Base-by-base conservation (phyloP, 1,140 invertebrate genomes). In the Lasioglossum baleicum region DNA sequence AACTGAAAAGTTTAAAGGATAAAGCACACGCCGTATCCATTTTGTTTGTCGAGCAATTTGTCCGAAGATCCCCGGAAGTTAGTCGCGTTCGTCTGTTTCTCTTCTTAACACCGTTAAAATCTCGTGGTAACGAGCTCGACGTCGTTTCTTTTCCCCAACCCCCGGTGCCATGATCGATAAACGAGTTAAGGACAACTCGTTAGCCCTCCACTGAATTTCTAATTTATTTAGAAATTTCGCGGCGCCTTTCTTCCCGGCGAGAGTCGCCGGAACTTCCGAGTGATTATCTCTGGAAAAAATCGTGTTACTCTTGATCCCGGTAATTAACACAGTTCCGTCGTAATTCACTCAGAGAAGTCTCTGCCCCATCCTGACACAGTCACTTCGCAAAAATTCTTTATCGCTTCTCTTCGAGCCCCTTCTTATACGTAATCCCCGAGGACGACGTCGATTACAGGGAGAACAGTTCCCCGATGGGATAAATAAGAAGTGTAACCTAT, bases 301-400 rank as follows among this genome's bases (percentile, higher is more conserved):
- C 65, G 22, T 31, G 35, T 76, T 68, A 68, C 42, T 3, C 11
- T 53, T n/a, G 61, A 56, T 40, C 35, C n/a, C 48, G 48, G 65
- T 20, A 76, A 76, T 76, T 76, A 76, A 48, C 75, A 71, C 75
- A n/a, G 58, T 71, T 78, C 71, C 22, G 0, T 17, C 40, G n/a
- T 53, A 77, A 77, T 71, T 78, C 75, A 20, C 15, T 53, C 44
- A 5, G 2, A 48, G 3, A 35, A 35, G 35, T 35, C 35, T 35
- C n/a, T 35, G 48, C 63, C 10, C 40, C 20, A 48, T 70, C 17
- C 22, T 66, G 20, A 17, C 42, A 63, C 6, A 60, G 15, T 77
- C 75, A 51, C 31, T 78, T 64, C 20, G 60, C 60, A 53, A 26
- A 72, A 56, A 78, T 78, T 64, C 68, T 78, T 44, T 48, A 64